Conservation (phyloP, 1,140 invertebrate genomes). For the Leptoteleia sp. region DNA sequence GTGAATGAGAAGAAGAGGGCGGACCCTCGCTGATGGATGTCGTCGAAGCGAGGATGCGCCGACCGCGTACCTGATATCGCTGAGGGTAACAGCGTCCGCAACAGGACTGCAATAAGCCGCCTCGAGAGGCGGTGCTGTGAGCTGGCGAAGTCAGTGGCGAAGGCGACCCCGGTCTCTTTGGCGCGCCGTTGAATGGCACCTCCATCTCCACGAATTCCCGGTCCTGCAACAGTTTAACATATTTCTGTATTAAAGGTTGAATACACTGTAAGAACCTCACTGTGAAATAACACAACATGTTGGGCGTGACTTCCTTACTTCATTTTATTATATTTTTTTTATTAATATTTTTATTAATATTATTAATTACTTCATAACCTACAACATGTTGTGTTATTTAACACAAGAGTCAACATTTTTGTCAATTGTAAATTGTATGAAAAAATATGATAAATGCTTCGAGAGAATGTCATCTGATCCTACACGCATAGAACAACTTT, state of each 20-base stretch:
- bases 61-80: constrained; percentile 90
- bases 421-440: no score
- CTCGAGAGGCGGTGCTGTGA: constrained; percentile 88
- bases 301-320: no score
- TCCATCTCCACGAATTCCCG: constrained; percentile 98
- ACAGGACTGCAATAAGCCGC: constrained; percentile 89
- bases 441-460: no score
- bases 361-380: no score
- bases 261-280: no score
- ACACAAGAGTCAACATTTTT: no score
- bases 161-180: constrained; percentile 93
- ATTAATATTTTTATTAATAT: no score
- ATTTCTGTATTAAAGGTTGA: constrained; percentile 18
- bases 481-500: no score
- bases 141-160: constrained; percentile 93
- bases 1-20: constrained; percentile 76
- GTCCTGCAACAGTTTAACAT: constrained; percentile 85
- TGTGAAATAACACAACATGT: no score
- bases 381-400: no score
- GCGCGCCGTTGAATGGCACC: constrained; percentile 94
- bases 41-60: constrained; percentile 78
- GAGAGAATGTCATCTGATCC: no score
- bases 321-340: no score
- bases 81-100: constrained; percentile 93
- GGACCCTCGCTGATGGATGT: constrained; percentile 79